Conservation (phyloP, 2,113 vertebrate genomes). For the Typhlomys cinereus region DNA sequence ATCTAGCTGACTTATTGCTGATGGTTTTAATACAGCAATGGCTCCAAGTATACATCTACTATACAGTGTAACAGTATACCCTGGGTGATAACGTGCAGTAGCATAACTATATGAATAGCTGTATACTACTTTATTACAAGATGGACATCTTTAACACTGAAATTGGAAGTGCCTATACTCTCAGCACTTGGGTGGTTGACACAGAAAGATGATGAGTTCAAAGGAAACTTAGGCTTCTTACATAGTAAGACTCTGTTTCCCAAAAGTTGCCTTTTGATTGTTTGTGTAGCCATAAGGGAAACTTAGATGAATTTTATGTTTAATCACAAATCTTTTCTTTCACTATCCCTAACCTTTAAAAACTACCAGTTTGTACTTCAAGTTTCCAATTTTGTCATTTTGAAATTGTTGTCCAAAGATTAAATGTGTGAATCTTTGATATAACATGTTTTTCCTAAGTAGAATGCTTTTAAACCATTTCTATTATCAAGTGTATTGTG, state of each 20-base stretch:
- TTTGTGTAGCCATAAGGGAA: background rate
- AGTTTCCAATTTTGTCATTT: background rate
- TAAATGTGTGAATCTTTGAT: background rate
- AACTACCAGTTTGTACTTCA: background rate
- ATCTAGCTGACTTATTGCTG: background rate
- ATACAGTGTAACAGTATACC: background rate
- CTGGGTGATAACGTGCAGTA: background rate
- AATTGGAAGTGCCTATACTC: background rate
- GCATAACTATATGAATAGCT: background rate
- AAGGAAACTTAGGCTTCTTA: background rate
- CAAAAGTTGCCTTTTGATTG: background rate
- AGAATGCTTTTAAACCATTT: background rate
- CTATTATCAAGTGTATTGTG: background rate
- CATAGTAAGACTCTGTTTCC: background rate
- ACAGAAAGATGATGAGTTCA: background rate
- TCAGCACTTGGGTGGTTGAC: background rate
- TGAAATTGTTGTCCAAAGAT: background rate
- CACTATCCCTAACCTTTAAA: background rate
- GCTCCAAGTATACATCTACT: background rate
- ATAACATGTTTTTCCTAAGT: background rate
- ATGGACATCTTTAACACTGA: background rate
- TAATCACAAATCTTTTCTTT: background rate
- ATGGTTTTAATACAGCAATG: background rate
- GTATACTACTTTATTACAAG: background rate
- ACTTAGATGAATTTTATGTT: background rate